Evolutionary conservation across 2,113 vertebrate species (phyloP), one percentile per base, ranked within the genome.

Genomic region (Thunnus maccoyii): DNA sequence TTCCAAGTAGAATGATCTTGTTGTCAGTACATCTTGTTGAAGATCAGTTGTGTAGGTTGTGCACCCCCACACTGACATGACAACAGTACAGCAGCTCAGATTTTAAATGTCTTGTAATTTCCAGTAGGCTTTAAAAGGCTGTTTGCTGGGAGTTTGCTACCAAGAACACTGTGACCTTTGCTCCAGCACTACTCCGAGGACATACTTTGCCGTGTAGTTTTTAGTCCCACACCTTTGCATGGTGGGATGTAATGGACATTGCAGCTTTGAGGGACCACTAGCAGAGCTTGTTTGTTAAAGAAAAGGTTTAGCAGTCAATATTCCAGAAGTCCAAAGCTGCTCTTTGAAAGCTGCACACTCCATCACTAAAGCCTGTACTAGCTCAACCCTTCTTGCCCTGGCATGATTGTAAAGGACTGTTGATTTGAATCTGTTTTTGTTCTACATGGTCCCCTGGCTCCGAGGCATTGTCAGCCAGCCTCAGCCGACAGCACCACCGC

Each of bases 361-460:
- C 41, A 22, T 57, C 55, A 79, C 64, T 76, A 66, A 68, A 85
- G 50, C 17, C 57, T 55, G 18, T 4, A 20, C 72, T 44, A 54
- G 69, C 57, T 87, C 44, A 18, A 7, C 50, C 69, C 75, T 13
- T 48, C 44, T 72, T 88, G 83, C 63, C 69, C 78, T 79, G 81
- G 71, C 78, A 75, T 54, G 71, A 77, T 81, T 79, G 58, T 54
- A 20, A 82, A 74, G 79, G 86, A 77, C 27, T 64, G 73, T 78
- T 80, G 86, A 89, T 92, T 88, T 82, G 15, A 88, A 83, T 91
- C 64, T 83, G 73, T 82, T 92, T 86, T 72, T 83, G 86, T 88
- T 80, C 51, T 73, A 81, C 88, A 85, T 25, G 65, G 17, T 86
- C 88, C 85, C 83, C 61, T 64, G 80, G 83, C 78, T 86, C 72